Base-by-base conservation (phyloP, 2,797 vertebrate species). In the Spea hammondii region DNA sequence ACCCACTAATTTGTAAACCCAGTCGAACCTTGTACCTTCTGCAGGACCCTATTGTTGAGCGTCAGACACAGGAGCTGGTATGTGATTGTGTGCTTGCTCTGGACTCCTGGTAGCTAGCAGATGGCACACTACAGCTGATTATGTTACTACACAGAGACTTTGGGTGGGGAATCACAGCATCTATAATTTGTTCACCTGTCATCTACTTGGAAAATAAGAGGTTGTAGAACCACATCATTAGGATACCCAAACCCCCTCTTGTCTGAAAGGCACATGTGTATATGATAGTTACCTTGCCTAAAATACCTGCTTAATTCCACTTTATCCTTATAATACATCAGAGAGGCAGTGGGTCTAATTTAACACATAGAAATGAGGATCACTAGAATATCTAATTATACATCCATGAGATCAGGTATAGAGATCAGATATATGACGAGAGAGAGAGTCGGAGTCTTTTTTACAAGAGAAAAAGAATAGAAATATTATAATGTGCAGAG, bases 21-120 rank as follows among this genome's bases (percentile, higher is more conserved):
- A 87, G 88, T 83, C 79, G 5, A 89, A 87, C 85, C 88, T 90
- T 90, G 90, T 90, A 89, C 89, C 90, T 90, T 74, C 88, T 91
- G 90, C 92, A 91, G 89, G 90, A 90, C 87, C 83, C 92, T 93
- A 94, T 94, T 94, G 93, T 95, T 93, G 90, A 87, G 89, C 88
- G 88, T 92, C 91, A 91, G 92, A 91, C 91, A 92, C 91, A 89
- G 90, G 90, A 89, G 88, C 90, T 92, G 91, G 88, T 92, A 83
- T 89, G 88, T 90, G 90, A 89, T 91, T 93, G 89, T 62, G 59
- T 88, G 87, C 88, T 83, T 86, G 89, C 88, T 87, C 89, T 90
- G 89, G 90, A 86, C 79, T 91, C 89, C 89, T 89, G 88, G 86
- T 87, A 89, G 87, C 87, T 90, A 92, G 90, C 91, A 93, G 91